Base-by-base conservation (phyloP, 2,113 vertebrate species). In the Pycnonotus jocosus region DNA sequence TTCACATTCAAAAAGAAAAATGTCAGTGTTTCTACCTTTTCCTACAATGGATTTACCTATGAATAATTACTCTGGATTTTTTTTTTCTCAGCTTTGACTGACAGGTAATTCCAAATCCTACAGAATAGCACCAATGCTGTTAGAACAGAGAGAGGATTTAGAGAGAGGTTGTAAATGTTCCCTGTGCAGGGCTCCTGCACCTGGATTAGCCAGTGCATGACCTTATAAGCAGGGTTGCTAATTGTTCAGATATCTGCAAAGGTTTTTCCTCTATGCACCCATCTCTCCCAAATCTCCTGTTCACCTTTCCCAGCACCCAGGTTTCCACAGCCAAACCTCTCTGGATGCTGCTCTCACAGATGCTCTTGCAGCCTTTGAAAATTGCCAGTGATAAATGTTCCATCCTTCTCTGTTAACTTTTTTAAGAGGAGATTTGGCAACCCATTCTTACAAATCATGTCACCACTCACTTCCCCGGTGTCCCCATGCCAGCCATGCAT, bases 11-110 rank as follows among this genome's bases (percentile, higher is more conserved):
- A 80, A 95, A 95, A 91, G 80, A 73, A 91, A 95, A 96, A 93
- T 27, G 81, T 84, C 93, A 91, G 23, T 15, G 71, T 93, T 96
- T 95, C 94, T 97, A 88, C 90, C 90, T 96, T 94, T 95, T 73
- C 81, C 90, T 80, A 70, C 83, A 35, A 68, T 80, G 76, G 76
- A 96, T 97, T 97, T 96, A 94, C 57, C 93, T 95, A 72, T 87
- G 96, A 97, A 97, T 95, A 97, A 97, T 96, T 93, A 93, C 79
- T 82, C 33, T 72, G 58, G 76, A 92, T 95, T 95, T 87, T 94
- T 94, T 96, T 94, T 95, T 95, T 61, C 94, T 88, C 45, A 91
- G 76, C 62, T 92, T 80, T 96, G 96, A 96, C 22, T 89, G 95
- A 82, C 83, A 91, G 88, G 69, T 92, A 90, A 95, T 97, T 95